Percentiles rank a stretch among this genome's conserved stretches.
Conservation (phyloP, 2,113 vertebrate species). For the Strigops habroptila region DNA sequence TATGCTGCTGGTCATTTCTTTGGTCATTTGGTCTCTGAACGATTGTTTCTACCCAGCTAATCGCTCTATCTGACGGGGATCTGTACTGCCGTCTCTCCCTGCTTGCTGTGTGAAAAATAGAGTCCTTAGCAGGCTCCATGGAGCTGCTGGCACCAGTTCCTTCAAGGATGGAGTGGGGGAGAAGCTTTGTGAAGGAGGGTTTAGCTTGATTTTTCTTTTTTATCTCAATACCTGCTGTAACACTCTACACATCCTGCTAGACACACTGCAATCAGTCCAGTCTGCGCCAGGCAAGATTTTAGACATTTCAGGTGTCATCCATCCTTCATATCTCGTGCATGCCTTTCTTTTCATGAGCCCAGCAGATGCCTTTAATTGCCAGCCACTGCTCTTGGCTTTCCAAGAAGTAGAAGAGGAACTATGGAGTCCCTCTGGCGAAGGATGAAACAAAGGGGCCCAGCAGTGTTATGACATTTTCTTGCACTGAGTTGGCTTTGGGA, state of each 20-base stretch:
- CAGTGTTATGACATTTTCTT: constrained; percentile 62
- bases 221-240: constrained; percentile 40
- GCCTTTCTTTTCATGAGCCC: constrained; percentile 30
- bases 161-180: background rate
- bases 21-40: background rate
- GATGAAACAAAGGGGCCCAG: constrained; percentile 68
- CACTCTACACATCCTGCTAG: constrained; percentile 18
- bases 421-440: constrained; percentile 58
- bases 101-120: background rate
- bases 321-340: constrained; percentile 51
- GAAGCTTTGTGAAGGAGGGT: background rate
- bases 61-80: background rate
- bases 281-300: background rate
- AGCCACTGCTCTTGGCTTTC: constrained; percentile 43
- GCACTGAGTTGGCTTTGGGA: constrained; percentile 49
- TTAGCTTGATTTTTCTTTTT: constrained; percentile 15
- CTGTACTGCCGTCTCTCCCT: background rate
- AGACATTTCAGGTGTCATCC: constrained; percentile 55
- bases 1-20: background rate
- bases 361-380: constrained; percentile 71
- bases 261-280: background rate
- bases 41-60: background rate
- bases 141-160: constrained; percentile 11
- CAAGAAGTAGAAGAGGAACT: constrained; percentile 38
- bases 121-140: background rate